Evolutionary conservation across 1,140 invertebrate species (phyloP).

Genomic region (Lanistes nyassanus): DNA sequence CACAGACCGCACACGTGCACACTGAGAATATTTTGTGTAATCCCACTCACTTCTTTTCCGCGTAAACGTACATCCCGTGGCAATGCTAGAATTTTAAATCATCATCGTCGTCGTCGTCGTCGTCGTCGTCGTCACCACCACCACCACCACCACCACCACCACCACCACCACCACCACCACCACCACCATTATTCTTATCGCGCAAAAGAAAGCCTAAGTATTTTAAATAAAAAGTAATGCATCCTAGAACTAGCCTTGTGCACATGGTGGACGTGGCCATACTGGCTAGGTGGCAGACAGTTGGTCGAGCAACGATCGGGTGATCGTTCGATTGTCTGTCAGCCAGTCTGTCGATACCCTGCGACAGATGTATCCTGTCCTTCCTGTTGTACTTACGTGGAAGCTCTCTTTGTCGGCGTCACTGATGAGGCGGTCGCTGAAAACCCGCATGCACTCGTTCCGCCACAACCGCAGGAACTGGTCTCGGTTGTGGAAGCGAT

Average conservation of each 20-base stretch:
- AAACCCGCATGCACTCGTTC: conserved; percentile 83
- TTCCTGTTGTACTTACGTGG: conserved; percentile 47
- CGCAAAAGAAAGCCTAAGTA: too few species aligned
- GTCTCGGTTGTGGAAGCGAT: conserved; percentile 73
- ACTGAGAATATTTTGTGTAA: too few species aligned
- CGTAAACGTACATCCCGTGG: too few species aligned
- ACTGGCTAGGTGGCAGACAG: too few species aligned
- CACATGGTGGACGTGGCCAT: too few species aligned
- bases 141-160: background rate
- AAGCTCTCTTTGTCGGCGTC: conserved; percentile 69
- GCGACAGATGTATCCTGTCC: background rate
- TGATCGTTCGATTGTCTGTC: background rate
- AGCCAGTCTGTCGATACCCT: background rate
- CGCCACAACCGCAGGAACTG: conserved; percentile 84
- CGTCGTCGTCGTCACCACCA: background rate
- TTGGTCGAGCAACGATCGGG: too few species aligned
- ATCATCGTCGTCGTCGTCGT: background rate
- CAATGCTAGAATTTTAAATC: too few species aligned
- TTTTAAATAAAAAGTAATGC: too few species aligned
- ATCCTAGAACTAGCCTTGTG: too few species aligned
- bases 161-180: background rate
- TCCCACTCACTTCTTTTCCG: too few species aligned
- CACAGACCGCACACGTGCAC: background rate
- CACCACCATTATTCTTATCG: background rate
- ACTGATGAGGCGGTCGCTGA: conserved; percentile 86